phyloP scores from a whole-genome alignment of 1,140 invertebrate species.

The Heliconius congener region DNA sequence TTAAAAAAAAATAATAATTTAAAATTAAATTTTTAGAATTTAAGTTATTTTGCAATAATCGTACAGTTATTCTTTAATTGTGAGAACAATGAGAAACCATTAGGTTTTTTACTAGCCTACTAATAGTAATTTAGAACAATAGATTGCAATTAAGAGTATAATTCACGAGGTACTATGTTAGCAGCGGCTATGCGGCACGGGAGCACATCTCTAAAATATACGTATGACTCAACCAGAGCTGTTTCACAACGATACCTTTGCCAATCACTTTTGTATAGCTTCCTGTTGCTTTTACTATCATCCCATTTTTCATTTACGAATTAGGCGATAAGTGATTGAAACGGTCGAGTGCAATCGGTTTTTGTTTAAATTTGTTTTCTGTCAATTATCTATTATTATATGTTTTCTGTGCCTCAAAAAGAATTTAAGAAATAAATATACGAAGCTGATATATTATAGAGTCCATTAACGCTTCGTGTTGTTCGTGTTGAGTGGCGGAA shows the following conservation, averaged over 20 bases:
- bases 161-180: slow-evolving; percentile 27
- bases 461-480: no score
- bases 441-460: no score
- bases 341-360: slow-evolving; percentile 17
- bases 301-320: slow-evolving; percentile 21
- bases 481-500: no score
- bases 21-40: no score
- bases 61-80: neutral
- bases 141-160: slow-evolving; percentile 33
- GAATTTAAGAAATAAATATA: neutral
- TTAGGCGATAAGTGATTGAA: slow-evolving; percentile 22
- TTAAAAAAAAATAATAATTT: no score
- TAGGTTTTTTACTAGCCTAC: neutral
- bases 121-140: slow-evolving; percentile 10
- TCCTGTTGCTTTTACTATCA: slow-evolving; percentile 56
- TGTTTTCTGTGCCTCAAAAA: neutral
- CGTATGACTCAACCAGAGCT: slow-evolving; percentile 63
- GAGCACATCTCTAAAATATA: slow-evolving; percentile 67
- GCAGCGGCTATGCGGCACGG: slow-evolving; percentile 31
- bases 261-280: slow-evolving; percentile 77
- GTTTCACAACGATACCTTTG: slow-evolving; percentile 74
- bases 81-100: neutral
- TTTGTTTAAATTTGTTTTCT: neutral
- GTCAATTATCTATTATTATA: neutral
- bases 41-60: neutral